These are phyloP conservation scores for Eristalis tenax DNA, from an alignment of 2,888 invertebrate species.

Conservation along the genomic window DNA sequence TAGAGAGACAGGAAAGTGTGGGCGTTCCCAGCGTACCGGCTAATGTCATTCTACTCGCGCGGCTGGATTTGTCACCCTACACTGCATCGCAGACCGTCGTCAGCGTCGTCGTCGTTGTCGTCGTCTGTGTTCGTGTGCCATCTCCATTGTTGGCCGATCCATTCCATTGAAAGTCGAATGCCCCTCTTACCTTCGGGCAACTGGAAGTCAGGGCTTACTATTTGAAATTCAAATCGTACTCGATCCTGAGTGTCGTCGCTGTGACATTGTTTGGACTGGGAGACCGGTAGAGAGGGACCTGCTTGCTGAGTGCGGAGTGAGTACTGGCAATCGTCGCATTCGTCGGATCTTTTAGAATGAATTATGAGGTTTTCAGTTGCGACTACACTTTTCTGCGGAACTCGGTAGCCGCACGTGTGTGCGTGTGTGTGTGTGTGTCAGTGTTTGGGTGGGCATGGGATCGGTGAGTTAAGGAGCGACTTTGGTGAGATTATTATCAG, in stretches of 20 bases:
- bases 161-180: not conserved
- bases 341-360: constrained; percentile 38
- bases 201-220: constrained; percentile 34
- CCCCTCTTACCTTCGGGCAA: not conserved
- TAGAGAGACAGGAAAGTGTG: constrained; percentile 44
- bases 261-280: constrained; percentile 16
- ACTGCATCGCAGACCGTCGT: constrained; percentile 33
- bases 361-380: constrained; percentile 29
- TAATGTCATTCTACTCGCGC: constrained; percentile 41
- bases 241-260: constrained; percentile 27
- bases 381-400: constrained; percentile 59
- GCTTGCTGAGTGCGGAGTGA: not conserved
- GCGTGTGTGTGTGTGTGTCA: not conserved
- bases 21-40: constrained; percentile 45
- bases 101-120: constrained; percentile 17
- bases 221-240: constrained; percentile 61
- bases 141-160: constrained; percentile 7
- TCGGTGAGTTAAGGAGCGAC: constrained; percentile 49
- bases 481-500: constrained; percentile 52
- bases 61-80: constrained; percentile 47
- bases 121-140: constrained; percentile 3
- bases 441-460: not conserved
- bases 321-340: not conserved
- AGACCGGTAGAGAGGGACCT: not conserved
- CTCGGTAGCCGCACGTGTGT: constrained; percentile 36